Percentiles rank a stretch among this genome's conserved stretches.
These are phyloP conservation scores for Orchesellides sinensis DNA, from an alignment of 2,888 invertebrate genomes.

Conservation along the genomic window DNA sequence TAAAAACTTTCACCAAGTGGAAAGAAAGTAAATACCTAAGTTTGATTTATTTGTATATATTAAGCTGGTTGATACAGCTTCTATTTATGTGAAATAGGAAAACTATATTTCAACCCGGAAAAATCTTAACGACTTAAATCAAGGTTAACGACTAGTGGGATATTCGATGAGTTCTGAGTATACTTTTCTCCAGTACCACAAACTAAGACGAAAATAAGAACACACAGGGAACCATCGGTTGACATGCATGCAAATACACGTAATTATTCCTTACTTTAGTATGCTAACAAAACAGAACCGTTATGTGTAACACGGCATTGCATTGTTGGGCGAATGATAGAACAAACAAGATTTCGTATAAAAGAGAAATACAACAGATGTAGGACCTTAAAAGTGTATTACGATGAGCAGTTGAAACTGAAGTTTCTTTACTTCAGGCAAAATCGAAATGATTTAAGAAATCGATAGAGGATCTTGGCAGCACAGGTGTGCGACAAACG, in stretches of 20 bases:
- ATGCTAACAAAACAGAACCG: too few relatives aligned
- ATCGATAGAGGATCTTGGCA: conserved; percentile 11
- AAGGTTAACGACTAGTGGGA: too few relatives aligned
- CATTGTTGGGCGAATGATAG: not conserved
- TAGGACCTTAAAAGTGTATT: not conserved
- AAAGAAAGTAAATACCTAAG: not conserved
- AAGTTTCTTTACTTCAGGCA: not conserved
- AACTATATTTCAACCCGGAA: too few relatives aligned
- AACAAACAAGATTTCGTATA: not conserved
- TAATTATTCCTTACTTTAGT: too few relatives aligned
- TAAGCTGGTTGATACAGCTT: too few relatives aligned
- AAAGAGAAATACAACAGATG: not conserved
- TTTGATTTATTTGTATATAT: not conserved
- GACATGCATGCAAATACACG: too few relatives aligned
- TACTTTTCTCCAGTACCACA: too few relatives aligned
- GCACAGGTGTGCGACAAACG: conserved; percentile 18
- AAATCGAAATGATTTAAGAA: not conserved
- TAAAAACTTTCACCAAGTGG: not conserved
- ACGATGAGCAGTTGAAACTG: not conserved
- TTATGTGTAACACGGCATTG: not conserved
- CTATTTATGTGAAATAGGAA: too few relatives aligned
- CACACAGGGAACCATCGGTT: too few relatives aligned
- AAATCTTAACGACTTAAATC: too few relatives aligned
- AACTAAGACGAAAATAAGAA: too few relatives aligned
- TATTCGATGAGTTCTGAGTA: too few relatives aligned